Evolutionary conservation across 2,888 invertebrate genomes (phyloP), one percentile per base, ranked within the genome.

Genomic region (Alcis repandata): DNA sequence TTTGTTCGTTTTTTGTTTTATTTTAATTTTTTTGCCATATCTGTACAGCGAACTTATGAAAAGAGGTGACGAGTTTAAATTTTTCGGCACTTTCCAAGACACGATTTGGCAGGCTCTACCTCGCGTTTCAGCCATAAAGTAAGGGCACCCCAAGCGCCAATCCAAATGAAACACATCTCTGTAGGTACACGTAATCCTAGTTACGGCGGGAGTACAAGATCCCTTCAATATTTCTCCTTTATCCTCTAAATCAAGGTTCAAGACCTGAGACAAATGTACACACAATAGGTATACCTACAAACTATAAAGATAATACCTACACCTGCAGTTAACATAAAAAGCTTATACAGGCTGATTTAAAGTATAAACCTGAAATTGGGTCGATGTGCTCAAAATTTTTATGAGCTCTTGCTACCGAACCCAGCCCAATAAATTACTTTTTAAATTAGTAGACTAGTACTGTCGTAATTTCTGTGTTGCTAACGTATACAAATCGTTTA

Each of bases 121-220:
- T 32, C 0, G 32, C 10, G 32, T 3, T 49, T 49, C 48, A 32
- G 40, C 3, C 11, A 48, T 40, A 59, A 53, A 64, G 22, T 27
- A 45, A 48, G 22, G 46, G 20, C 10, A 58, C 38, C 36, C 40
- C 17, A 68, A 53, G 54, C 49, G 22, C 48, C 45, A 64, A 51
- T 56, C 56, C 43, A 65, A 70, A 67, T 66, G 51, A 67, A 61
- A 67, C 61, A 63, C 53, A 65, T 62, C 63, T 57, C 61, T 51
- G 13, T 52, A 17, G 51, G 13, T 52, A 17, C 32, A 10, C 46
- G 13, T 48, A 32, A 48, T 61, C 56, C 48, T 57, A 57, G 52
- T 43, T 51, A 52, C 43, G 43, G 53, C 48, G 49, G 45, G 43
- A 46, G 51, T 43, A 52, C 43, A 38, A 36, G 36, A 36, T 58